Conservation (phyloP, 1,140 invertebrate species). For the Hylyphantes graminicola region DNA sequence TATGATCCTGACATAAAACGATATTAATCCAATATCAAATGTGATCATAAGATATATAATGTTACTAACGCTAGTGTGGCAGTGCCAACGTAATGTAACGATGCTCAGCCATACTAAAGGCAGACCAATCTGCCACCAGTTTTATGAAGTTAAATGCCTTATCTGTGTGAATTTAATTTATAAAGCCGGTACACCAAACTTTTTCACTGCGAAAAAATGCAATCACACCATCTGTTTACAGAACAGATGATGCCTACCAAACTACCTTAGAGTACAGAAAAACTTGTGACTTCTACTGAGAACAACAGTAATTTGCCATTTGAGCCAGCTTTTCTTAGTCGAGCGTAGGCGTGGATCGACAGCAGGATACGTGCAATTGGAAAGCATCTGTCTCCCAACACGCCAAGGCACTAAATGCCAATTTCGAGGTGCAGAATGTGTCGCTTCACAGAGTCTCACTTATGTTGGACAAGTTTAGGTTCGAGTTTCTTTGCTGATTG, state of each 20-base stretch:
- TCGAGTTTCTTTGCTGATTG: constrained; percentile 14
- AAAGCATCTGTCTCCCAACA: constrained; percentile 42
- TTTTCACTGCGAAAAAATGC: no score
- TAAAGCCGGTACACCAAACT: no score
- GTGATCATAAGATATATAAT: no score
- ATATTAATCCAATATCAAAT: no score
- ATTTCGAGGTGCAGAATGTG: constrained; percentile 33
- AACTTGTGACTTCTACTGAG: constrained; percentile 7
- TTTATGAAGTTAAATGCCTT: no score
- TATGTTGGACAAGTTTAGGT: background rate
- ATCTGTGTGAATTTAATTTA: no score
- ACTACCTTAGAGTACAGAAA: background rate
- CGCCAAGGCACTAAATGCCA: constrained; percentile 21
- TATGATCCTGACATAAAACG: no score
- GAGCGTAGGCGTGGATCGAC: constrained; percentile 33
- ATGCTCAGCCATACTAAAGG: no score
- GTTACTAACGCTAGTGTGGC: no score
- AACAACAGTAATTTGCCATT: constrained; percentile 10
- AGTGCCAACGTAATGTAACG: no score
- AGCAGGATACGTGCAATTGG: constrained; percentile 51
- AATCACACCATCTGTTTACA: no score
- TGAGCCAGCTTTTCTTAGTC: background rate
- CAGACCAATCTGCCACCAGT: no score
- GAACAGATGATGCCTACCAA: background rate
- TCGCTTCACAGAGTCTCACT: background rate